Conservation (phyloP, 2,888 invertebrate species). For the Philopedon plagiatum region DNA sequence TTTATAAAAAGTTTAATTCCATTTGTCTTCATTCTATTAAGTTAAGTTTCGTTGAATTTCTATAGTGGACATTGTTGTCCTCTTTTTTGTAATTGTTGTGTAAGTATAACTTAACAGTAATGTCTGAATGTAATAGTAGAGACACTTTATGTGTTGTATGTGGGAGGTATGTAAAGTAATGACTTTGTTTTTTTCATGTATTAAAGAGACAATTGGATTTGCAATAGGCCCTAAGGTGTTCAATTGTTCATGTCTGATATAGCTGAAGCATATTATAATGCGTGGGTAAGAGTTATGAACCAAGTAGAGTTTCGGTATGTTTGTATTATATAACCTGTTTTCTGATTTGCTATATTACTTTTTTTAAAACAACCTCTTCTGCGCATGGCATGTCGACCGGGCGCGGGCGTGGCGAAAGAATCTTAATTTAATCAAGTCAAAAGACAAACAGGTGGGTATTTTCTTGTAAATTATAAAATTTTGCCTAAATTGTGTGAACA, state of each 20-base stretch:
- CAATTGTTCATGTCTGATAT: constrained; percentile 52
- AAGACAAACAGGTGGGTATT: too few relatives aligned
- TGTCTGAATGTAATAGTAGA: too few relatives aligned
- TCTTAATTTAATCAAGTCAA: constrained; percentile 24
- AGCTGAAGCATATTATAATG: constrained; percentile 38
- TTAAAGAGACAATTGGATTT: constrained; percentile 11
- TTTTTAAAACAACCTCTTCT: constrained; percentile 46
- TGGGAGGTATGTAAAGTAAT: too few relatives aligned
- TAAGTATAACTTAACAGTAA: too few relatives aligned
- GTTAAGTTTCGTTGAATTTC: too few relatives aligned
- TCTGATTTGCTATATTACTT: neutral
- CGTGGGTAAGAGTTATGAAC: constrained; percentile 41
- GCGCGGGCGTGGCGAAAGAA: constrained; percentile 38
- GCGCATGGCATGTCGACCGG: constrained; percentile 46
- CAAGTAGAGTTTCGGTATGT: neutral
- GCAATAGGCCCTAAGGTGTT: constrained; percentile 34
- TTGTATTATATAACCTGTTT: neutral
- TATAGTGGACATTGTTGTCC: too few relatives aligned
- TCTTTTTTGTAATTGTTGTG: too few relatives aligned
- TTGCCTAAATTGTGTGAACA: neutral
- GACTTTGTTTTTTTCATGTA: constrained; percentile 15
- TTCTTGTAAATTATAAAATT: neutral
- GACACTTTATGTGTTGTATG: too few relatives aligned
- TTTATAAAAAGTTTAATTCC: too few relatives aligned
- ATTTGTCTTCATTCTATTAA: too few relatives aligned